Base-by-base conservation (phyloP, 1,140 invertebrate genomes). In the Coptotermes formosanus region DNA sequence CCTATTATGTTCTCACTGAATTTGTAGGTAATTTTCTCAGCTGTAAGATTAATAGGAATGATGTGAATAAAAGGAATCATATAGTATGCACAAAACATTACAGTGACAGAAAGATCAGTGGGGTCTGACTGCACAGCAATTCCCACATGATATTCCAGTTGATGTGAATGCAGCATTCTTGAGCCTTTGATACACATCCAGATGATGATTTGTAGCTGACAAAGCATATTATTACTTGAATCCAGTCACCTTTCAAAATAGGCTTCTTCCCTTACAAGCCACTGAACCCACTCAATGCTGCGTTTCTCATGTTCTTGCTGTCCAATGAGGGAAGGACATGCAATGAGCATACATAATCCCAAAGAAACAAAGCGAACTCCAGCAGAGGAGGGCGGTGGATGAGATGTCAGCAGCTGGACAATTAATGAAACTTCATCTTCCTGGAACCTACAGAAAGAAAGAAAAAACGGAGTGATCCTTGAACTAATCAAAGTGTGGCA, bases 251-350 rank as follows among this genome's bases (percentile, higher is more conserved):
- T 95, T 91, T 96, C 95, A 89, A 96, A 96, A 89, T 97, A 96
- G 19, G 95, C 95, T 91, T 98, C 97, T 90, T 98, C 97, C 85
- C 95, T 94, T 0, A 98, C 96, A 0, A 99, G 92, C 97, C 97
- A 98, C 86, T 97, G 95, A 9, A 99, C 95, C 97, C 98, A 99
- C 89, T 98, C 96, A 85, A 98, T 95, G n/a, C 96, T 95, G 89
- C 95, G 94, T 85, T 95, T 95, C 91, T 99, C 98, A 88, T 97
- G 94, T 90, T 98, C 94, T 88, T 93, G 90, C 88, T 94, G 90
- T 86, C 93, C 93, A 83, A 99, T 95, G 9, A 99, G 90, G 14
- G 97, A 96, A 12, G 98, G 97, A 91, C 97, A 99, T 1, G 97
- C 97, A 75, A 99, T 96, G 0, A 99, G 93, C 95, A 98, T 98